These are phyloP conservation scores for Diploptera punctata DNA, from an alignment of 2,888 invertebrate species.

Conservation along the genomic window DNA sequence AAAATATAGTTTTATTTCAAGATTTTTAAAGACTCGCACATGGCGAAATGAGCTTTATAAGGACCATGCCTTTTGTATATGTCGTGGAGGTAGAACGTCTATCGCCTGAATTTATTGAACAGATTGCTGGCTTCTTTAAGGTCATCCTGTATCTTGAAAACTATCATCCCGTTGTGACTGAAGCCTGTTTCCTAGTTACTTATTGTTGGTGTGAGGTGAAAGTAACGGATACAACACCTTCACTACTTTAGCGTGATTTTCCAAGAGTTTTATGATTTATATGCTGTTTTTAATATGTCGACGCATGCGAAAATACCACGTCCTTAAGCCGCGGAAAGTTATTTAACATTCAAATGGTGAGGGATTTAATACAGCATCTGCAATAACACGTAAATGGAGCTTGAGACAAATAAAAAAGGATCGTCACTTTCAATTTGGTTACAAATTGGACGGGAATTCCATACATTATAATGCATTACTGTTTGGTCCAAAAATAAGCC, in stretches of 20 bases:
- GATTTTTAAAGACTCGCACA: slow-evolving; percentile 94
- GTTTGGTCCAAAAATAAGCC: too few species aligned
- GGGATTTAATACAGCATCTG: slow-evolving; percentile 91
- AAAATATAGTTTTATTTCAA: too few species aligned
- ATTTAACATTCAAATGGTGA: slow-evolving; percentile 96
- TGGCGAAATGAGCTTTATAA: too few species aligned
- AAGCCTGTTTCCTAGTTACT: slow-evolving; percentile 56
- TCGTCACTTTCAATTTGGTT: too few species aligned
- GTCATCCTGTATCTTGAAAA: slow-evolving; percentile 60
- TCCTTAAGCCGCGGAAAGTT: slow-evolving; percentile 93
- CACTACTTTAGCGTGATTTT: slow-evolving; percentile 77
- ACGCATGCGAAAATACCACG: slow-evolving; percentile 90
- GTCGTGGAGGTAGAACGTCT: too few species aligned
- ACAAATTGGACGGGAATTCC: too few species aligned
- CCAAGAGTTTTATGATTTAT: slow-evolving; percentile 80
- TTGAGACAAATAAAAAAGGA: too few species aligned
- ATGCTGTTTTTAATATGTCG: slow-evolving; percentile 82
- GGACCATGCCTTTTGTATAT: too few species aligned
- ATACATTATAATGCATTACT: too few species aligned
- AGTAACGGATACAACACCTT: slow-evolving; percentile 84
- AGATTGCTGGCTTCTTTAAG: slow-evolving; percentile 75
- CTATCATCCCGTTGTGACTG: slow-evolving; percentile 61
- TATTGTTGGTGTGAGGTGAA: slow-evolving; percentile 58
- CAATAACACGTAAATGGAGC: too few species aligned
- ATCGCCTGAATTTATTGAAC: slow-evolving; percentile 76